Percentiles rank a stretch among this genome's conserved stretches.
Conservation (phyloP, 2,113 vertebrate genomes). For the Accipiter cooperii region DNA sequence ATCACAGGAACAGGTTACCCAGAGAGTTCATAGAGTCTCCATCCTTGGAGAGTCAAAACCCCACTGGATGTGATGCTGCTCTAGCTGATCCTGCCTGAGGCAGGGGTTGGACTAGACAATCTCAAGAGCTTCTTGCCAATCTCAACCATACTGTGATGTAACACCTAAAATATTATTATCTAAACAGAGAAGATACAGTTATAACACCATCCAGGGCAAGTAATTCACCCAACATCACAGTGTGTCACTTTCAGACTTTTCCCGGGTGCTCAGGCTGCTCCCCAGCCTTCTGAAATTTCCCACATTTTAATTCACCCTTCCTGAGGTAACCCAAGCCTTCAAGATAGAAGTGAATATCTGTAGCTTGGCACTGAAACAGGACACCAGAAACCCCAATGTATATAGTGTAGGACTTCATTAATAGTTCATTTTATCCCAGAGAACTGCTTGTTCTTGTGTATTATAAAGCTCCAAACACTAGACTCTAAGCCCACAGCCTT, state of each 20-base stretch:
- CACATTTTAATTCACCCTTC: background rate
- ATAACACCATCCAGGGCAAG: background rate
- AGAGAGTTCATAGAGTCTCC: background rate
- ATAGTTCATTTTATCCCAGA: background rate
- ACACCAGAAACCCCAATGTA: background rate
- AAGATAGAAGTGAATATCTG: background rate
- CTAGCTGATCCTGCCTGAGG: background rate
- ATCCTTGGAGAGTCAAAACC: background rate
- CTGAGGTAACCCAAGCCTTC: background rate
- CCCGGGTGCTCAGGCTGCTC: background rate
- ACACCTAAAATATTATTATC: background rate
- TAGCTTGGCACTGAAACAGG: background rate
- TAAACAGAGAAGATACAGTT: background rate
- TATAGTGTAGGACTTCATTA: background rate
- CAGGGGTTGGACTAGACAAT: background rate
- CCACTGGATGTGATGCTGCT: background rate
- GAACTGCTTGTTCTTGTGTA: background rate
- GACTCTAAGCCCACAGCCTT: background rate
- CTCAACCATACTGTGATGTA: background rate
- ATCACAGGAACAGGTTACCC: background rate
- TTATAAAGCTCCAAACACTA: background rate
- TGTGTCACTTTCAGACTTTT: background rate
- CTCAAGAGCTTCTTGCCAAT: background rate
- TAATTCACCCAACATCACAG: rapidly evolving
- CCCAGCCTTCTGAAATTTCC: background rate